Evolutionary conservation across 2,888 invertebrate genomes (phyloP).

Genomic region (Strigamia transsilvanica): DNA sequence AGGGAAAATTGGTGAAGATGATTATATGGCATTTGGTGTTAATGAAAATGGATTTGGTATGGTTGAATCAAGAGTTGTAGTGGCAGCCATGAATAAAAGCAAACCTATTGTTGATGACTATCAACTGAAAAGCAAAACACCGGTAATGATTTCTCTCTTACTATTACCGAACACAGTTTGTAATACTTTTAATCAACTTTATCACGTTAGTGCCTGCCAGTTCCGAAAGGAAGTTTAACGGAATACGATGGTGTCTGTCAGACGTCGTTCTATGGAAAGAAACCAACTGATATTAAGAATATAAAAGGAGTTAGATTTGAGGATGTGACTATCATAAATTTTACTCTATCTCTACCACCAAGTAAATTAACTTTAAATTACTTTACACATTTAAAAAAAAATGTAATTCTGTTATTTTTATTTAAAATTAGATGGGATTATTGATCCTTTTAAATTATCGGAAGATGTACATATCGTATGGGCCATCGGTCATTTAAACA

Average conservation of each 20-base stretch:
- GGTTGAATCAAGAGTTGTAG: conserved; percentile 84
- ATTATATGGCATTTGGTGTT: conserved; percentile 89
- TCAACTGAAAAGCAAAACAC: conserved; percentile 82
- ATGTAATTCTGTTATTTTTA: not conserved
- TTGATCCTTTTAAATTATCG: conserved; percentile 18
- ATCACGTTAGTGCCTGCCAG: conserved; percentile 28
- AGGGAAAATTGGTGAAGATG: conserved; percentile 73
- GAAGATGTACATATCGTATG: conserved; percentile 70
- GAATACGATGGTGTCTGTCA: conserved; percentile 39
- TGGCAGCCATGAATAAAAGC: conserved; percentile 77
- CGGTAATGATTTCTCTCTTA: conserved; percentile 67
- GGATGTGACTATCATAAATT: conserved; percentile 40
- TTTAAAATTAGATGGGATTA: conserved; percentile 27
- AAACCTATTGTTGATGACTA: conserved; percentile 82
- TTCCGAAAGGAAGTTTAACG: conserved; percentile 11
- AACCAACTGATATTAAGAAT: not conserved
- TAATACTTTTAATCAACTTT: not conserved
- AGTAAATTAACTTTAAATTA: not conserved
- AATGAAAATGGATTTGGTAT: conserved; percentile 79
- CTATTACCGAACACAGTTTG: no score
- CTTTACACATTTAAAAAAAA: not conserved
- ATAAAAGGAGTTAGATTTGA: not conserved
- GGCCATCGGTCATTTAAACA: conserved; percentile 83
- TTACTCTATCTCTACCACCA: conserved; percentile 39
- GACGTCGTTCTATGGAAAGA: not conserved